phyloP scores from a whole-genome alignment of 2,888 invertebrate species.

The Neoaliturus tenellus region DNA sequence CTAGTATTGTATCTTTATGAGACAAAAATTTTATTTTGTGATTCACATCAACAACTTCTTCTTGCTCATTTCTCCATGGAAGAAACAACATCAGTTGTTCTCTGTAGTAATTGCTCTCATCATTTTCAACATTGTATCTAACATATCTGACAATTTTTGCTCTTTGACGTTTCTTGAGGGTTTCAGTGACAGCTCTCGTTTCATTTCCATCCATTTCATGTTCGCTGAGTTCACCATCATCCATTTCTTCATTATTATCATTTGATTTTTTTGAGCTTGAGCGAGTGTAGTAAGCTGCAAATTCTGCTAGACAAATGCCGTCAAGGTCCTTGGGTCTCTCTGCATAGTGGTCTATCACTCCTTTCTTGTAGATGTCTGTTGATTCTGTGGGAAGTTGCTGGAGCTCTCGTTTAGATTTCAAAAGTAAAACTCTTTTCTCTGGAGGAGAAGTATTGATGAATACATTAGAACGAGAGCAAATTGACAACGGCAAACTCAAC shows the following conservation, averaged over 20 bases:
- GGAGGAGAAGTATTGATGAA: too few species aligned
- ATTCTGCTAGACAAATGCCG: too few species aligned
- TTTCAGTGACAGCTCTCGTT: not conserved
- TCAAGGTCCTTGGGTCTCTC: too few species aligned
- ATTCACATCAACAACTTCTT: conserved; percentile 59
- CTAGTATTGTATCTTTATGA: not conserved
- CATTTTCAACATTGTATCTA: conserved; percentile 30
- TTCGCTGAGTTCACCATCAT: conserved; percentile 3
- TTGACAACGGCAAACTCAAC: too few species aligned
- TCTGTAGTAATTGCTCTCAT: conserved; percentile 53
- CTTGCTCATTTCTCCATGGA: conserved; percentile 65
- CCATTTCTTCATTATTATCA: not conserved
- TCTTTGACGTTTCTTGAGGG: not conserved
- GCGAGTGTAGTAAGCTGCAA: too few species aligned
- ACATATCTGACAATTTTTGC: conserved; percentile 45
- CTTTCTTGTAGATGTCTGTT: too few species aligned
- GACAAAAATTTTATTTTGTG: conserved; percentile 20
- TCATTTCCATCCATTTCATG: not conserved
- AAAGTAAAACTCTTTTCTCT: too few species aligned
- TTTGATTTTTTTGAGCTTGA: not conserved
- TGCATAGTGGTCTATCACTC: too few species aligned
- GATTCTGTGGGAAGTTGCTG: too few species aligned
- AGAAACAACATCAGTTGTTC: conserved; percentile 54
- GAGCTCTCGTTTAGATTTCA: too few species aligned
- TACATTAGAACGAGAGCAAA: too few species aligned